Evolutionary conservation across 2,113 vertebrate genomes (phyloP).

Genomic region (Chamaetylas fuelleborni): DNA sequence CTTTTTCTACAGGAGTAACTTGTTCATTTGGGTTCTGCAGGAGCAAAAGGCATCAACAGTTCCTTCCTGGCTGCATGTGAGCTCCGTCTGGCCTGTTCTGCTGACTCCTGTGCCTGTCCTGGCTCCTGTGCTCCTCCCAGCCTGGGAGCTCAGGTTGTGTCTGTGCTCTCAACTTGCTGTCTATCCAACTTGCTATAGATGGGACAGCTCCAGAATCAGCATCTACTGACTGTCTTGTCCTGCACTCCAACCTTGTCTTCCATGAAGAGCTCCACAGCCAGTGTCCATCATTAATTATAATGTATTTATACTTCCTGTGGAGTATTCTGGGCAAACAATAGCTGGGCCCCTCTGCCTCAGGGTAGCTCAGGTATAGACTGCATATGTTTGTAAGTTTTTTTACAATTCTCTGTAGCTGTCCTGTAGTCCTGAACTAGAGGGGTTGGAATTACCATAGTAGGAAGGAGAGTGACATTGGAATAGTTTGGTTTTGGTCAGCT

Average conservation of each 20-base stretch:
- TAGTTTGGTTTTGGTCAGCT: neutral
- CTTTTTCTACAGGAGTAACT: neutral
- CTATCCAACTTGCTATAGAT: accelerated
- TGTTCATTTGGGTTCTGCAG: neutral
- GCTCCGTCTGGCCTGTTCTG: neutral
- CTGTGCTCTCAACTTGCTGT: neutral
- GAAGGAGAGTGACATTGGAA: neutral
- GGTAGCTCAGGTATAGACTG: neutral
- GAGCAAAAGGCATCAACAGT: neutral
- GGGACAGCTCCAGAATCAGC: neutral
- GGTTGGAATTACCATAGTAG: neutral
- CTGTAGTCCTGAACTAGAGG: neutral
- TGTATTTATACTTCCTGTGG: neutral
- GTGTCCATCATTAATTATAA: neutral
- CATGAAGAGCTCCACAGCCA: neutral
- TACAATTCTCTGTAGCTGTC: neutral
- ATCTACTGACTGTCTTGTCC: neutral
- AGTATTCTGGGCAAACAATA: neutral
- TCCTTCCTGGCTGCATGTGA: neutral
- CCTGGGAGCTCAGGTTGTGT: neutral
- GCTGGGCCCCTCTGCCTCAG: neutral
- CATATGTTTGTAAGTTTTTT: neutral
- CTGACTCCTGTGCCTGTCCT: neutral
- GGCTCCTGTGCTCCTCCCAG: neutral
- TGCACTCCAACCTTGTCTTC: neutral